Conservation (phyloP, 2,888 invertebrate genomes). For the Sturmia bella region DNA sequence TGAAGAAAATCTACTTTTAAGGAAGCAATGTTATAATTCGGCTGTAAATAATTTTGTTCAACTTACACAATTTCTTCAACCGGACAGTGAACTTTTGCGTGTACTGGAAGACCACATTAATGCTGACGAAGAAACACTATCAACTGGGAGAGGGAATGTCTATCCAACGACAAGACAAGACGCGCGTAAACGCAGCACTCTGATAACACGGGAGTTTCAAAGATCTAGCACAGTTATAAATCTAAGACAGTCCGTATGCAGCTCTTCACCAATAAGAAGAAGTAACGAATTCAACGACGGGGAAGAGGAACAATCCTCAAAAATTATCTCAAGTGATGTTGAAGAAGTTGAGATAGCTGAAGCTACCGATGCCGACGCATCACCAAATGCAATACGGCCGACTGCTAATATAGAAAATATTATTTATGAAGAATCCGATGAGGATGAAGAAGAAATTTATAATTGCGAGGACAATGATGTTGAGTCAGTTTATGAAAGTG, state of each 20-base stretch:
- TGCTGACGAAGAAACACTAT: neutral
- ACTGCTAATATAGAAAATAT: neutral
- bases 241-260: conserved; percentile 14
- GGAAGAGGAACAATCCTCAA: neutral
- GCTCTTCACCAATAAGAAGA: conserved; percentile 30
- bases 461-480: neutral
- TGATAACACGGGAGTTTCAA: conserved; percentile 30
- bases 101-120: conserved; percentile 5
- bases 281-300: neutral
- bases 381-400: neutral
- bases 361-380: neutral
- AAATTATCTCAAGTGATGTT: neutral
- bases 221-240: conserved; percentile 22
- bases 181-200: neutral
- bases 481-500: conserved; percentile 29
- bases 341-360: neutral
- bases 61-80: conserved; percentile 30
- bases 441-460: conserved; percentile 4
- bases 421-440: conserved; percentile 16
- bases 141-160: neutral
- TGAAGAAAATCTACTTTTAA: conserved; percentile 31
- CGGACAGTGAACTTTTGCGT: conserved; percentile 38
- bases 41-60: conserved; percentile 34
- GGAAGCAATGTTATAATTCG: conserved; percentile 29
- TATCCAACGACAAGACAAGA: neutral